phyloP scores from a whole-genome alignment of 2,888 invertebrate genomes.

The Eudemis profundana region DNA sequence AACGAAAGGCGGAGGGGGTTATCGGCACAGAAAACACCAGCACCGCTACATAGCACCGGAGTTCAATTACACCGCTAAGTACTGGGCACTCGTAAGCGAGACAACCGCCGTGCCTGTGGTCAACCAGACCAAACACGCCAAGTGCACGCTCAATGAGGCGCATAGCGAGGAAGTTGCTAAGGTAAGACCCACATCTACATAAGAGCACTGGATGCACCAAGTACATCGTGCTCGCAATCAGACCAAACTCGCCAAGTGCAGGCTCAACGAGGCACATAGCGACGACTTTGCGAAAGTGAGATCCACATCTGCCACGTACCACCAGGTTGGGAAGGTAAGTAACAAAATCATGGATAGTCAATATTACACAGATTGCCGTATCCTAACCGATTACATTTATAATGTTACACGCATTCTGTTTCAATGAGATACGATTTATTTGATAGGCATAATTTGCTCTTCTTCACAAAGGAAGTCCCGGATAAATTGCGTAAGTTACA shows the following conservation, averaged over 20 bases:
- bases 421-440: slow-evolving; percentile 29
- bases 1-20: slow-evolving; percentile 76
- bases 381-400: slow-evolving; percentile 12
- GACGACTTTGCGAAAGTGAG: slow-evolving; percentile 77
- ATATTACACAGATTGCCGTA: neutral
- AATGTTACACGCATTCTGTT: slow-evolving; percentile 13
- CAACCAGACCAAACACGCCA: slow-evolving; percentile 70
- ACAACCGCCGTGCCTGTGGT: slow-evolving; percentile 65
- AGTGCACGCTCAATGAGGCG: slow-evolving; percentile 76
- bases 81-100: slow-evolving; percentile 80
- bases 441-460: slow-evolving; percentile 20
- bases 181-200: slow-evolving; percentile 53
- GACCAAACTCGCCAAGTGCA: slow-evolving; percentile 75
- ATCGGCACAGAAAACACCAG: slow-evolving; percentile 76
- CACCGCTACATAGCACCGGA: slow-evolving; percentile 80
- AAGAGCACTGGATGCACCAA: no score
- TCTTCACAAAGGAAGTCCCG: slow-evolving; percentile 9
- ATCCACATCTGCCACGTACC: no score
- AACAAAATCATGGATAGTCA: neutral
- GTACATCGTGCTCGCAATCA: slow-evolving; percentile 60
- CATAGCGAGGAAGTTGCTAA: slow-evolving; percentile 77
- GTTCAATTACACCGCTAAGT: slow-evolving; percentile 78
- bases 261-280: slow-evolving; percentile 73
- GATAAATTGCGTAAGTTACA: slow-evolving; percentile 26
- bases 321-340: neutral